Evolutionary conservation across 2,888 invertebrate species (phyloP).

Genomic region (Drosophila emarginata): DNA sequence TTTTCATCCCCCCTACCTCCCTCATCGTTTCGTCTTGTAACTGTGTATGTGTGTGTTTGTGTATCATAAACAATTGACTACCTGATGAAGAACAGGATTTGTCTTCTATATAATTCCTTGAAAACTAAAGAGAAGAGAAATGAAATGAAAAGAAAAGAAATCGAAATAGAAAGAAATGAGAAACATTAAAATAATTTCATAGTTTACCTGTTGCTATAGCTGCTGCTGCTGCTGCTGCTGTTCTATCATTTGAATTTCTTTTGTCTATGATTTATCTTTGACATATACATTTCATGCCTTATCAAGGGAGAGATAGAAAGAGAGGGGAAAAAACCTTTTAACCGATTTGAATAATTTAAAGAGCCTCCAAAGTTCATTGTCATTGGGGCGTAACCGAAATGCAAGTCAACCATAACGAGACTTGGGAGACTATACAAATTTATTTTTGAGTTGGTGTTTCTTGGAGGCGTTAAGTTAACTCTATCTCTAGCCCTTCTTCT

Average conservation of each 20-base stretch:
- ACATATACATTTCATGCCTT: conserved; percentile 64
- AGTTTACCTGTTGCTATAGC: background rate
- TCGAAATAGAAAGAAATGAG: conserved; percentile 13
- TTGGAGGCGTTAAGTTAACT: conserved; percentile 31
- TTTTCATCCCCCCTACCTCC: too few species aligned
- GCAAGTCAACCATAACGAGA: conserved; percentile 30
- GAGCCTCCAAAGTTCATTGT: conserved; percentile 53
- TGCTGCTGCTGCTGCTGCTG: conserved; percentile 1
- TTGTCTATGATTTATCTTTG: conserved; percentile 64
- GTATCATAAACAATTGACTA: conserved; percentile 38
- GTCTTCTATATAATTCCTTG: conserved; percentile 49
- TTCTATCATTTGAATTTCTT: conserved; percentile 32
- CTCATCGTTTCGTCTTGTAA: background rate
- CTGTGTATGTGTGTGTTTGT: background rate
- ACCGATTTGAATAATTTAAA: conserved; percentile 59
- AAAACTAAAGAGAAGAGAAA: conserved; percentile 26
- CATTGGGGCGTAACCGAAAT: conserved; percentile 50
- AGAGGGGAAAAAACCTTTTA: conserved; percentile 32
- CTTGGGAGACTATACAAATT: background rate
- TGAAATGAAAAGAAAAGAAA: conserved; percentile 21
- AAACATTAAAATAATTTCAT: conserved; percentile 8
- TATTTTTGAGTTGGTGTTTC: conserved; percentile 36
- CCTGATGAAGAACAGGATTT: conserved; percentile 59
- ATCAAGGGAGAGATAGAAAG: conserved; percentile 37
- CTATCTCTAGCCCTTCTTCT: too few species aligned